Evolutionary conservation across 2,888 invertebrate genomes (phyloP).

Genomic region (Ganaspis brasiliensis): DNA sequence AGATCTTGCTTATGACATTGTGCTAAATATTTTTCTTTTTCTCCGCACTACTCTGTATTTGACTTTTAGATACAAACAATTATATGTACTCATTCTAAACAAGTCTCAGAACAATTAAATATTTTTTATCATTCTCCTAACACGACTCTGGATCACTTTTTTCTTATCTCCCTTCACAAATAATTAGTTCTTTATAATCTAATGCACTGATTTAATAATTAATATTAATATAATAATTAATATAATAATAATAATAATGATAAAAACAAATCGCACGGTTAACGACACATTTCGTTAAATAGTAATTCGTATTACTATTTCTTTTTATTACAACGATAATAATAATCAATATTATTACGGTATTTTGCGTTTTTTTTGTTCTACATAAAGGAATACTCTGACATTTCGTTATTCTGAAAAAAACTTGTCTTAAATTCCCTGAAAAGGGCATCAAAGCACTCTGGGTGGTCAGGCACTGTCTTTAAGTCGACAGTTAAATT

Average conservation of each 20-base stretch:
- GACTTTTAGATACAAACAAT: conserved; percentile 24
- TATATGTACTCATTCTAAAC: conserved; percentile 12
- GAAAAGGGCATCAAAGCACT: conserved; percentile 43
- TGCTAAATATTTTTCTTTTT: conserved; percentile 9
- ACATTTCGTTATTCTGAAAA: conserved; percentile 57
- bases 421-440: conserved; percentile 52
- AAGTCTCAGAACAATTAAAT: neutral
- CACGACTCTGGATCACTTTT: neutral
- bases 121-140: neutral
- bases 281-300: neutral
- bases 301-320: conserved; percentile 11
- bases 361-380: conserved; percentile 7
- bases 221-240: neutral
- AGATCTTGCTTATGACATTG: conserved; percentile 27
- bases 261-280: conserved; percentile 25
- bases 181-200: conserved; percentile 12
- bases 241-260: neutral
- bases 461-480: conserved; percentile 42
- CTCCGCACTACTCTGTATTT: conserved; percentile 7
- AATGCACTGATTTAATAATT: neutral
- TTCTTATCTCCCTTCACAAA: conserved; percentile 44
- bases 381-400: conserved; percentile 46
- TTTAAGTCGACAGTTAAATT: conserved; percentile 26
- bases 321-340: conserved; percentile 18
- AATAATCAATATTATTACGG: conserved; percentile 12